phyloP scores from a whole-genome alignment of 2,888 invertebrate species.

The Caenorhabditis doughertyi region DNA sequence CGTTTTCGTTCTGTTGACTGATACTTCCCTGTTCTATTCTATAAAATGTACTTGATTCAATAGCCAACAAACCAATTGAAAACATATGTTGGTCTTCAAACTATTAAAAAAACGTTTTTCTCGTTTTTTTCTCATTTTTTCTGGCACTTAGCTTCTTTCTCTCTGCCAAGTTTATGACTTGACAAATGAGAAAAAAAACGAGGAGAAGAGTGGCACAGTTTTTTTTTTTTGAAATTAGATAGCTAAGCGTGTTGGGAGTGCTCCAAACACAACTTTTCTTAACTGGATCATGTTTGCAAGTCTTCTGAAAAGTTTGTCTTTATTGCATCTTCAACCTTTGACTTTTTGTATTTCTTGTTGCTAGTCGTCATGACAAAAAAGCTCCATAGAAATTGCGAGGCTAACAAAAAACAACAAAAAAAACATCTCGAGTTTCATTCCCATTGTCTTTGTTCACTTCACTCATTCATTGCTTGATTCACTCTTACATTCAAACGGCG shows the following conservation, averaged over 20 bases:
- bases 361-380: slow-evolving; percentile 16
- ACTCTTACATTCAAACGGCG: slow-evolving; percentile 17
- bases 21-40: slow-evolving; percentile 13
- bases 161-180: slow-evolving; percentile 40
- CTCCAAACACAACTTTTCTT: slow-evolving; percentile 25
- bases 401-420: background rate
- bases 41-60: background rate
- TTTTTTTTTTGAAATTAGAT: slow-evolving; percentile 55
- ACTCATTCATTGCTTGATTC: slow-evolving; percentile 7
- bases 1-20: slow-evolving; percentile 27
- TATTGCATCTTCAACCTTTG: slow-evolving; percentile 33
- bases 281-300: slow-evolving; percentile 48
- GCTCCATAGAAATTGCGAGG: background rate
- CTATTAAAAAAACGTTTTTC: slow-evolving; percentile 1
- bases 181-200: slow-evolving; percentile 41
- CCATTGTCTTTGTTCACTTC: slow-evolving; percentile 1
- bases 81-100: slow-evolving; percentile 24
- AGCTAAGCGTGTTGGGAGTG: slow-evolving; percentile 24
- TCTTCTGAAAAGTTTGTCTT: background rate
- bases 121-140: background rate
- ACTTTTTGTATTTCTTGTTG: slow-evolving; percentile 11
- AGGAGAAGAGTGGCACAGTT: slow-evolving; percentile 30
- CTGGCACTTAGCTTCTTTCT: background rate
- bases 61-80: slow-evolving; percentile 18
- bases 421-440: slow-evolving; percentile 17